Conservation (phyloP, 1,140 invertebrate species). For the Xylocopa sonorina region DNA sequence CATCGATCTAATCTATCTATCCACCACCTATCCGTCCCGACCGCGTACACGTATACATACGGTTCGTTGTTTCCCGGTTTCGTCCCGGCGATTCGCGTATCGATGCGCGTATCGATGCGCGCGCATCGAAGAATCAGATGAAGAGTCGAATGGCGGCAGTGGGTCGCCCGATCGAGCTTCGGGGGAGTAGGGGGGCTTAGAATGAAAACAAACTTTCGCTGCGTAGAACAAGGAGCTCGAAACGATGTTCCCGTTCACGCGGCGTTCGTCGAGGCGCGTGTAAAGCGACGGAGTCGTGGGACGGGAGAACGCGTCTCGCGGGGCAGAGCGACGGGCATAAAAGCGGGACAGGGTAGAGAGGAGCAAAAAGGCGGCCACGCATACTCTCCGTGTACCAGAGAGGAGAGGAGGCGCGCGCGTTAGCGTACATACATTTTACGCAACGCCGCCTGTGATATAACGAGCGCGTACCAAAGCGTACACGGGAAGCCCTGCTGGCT, state of each 20-base stretch:
- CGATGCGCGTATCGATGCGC: not conserved
- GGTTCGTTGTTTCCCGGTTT: not conserved
- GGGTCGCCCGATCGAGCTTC: not conserved
- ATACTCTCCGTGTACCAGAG: constrained; percentile 51
- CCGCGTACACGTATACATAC: no score
- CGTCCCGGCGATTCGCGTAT: not conserved
- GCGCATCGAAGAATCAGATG: not conserved
- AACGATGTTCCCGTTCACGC: constrained; percentile 37
- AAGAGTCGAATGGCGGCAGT: constrained; percentile 22
- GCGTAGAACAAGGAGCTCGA: constrained; percentile 66
- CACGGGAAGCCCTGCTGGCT: not conserved
- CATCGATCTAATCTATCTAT: no score
- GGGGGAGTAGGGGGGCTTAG: constrained; percentile 39
- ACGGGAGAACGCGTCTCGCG: not conserved
- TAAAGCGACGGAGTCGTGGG: constrained; percentile 32
- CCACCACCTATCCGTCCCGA: not conserved
- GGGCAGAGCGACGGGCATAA: constrained; percentile 14
- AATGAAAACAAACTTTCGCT: constrained; percentile 74
- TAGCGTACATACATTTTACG: constrained; percentile 69
- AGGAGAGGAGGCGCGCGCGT: constrained; percentile 50
- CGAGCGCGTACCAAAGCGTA: constrained; percentile 31
- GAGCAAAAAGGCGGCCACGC: constrained; percentile 67
- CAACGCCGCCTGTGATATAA: constrained; percentile 73
- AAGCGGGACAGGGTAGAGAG: constrained; percentile 64
- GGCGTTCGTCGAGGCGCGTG: constrained; percentile 42